phyloP scores from a whole-genome alignment of 2,797 vertebrate species.

The Gymnodraco acuticeps region DNA sequence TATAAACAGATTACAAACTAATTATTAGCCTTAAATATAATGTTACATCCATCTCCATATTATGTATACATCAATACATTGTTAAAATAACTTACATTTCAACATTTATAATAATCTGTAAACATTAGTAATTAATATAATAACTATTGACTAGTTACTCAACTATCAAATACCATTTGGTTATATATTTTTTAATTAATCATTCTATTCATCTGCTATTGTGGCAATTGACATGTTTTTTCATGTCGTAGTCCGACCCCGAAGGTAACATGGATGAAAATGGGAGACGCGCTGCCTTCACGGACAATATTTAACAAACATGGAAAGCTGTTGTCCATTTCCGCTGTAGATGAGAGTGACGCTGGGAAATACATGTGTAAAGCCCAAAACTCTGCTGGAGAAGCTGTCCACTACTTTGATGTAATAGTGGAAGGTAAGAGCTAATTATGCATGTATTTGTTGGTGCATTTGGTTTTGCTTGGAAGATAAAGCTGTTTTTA shows the following conservation, averaged over 20 bases:
- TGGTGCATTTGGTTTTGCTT: constrained; percentile 28
- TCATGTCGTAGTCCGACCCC: constrained; percentile 90
- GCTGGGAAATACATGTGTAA: constrained; percentile 91
- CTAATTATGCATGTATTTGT: constrained; percentile 20
- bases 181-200: too few relatives aligned
- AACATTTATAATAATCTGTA: too few relatives aligned
- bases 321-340: constrained; percentile 88
- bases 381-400: constrained; percentile 87
- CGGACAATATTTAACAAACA: constrained; percentile 79
- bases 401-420: constrained; percentile 85
- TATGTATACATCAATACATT: too few relatives aligned
- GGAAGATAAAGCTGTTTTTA: constrained; percentile 39
- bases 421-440: constrained; percentile 91
- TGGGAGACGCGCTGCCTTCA: constrained; percentile 79
- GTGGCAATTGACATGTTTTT: background rate
- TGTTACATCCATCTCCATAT: too few relatives aligned
- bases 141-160: too few relatives aligned
- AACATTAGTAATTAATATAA: too few relatives aligned
- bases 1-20: too few relatives aligned
- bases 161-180: too few relatives aligned
- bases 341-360: constrained; percentile 83
- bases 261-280: constrained; percentile 87
- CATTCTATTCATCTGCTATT: background rate
- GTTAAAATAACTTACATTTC: too few relatives aligned
- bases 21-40: too few relatives aligned